phyloP scores from a whole-genome alignment of 23 tunicate genomes.

The Ciona savignyi region DNA sequence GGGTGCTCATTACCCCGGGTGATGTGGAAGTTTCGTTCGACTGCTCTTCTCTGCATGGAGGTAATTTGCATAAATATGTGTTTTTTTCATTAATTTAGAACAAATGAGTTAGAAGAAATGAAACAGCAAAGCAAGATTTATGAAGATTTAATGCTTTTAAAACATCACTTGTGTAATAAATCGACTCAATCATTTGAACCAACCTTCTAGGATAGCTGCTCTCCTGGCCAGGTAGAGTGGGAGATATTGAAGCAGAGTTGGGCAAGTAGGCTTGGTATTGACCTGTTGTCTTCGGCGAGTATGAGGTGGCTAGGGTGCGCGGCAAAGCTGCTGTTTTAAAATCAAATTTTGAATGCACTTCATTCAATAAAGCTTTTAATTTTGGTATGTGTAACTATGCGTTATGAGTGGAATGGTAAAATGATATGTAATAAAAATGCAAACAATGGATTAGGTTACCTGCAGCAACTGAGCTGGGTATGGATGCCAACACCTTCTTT shows the following conservation, averaged over 20 bases:
- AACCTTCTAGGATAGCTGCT: neutral
- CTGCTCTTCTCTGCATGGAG: neutral
- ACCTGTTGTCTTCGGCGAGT: neutral
- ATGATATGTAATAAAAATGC: no score
- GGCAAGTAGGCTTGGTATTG: neutral
- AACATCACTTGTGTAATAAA: no score
- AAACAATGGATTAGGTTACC: no score
- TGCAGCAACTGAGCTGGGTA: conserved; percentile 34
- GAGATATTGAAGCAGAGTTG: neutral
- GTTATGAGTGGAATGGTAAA: no score
- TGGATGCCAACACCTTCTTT: conserved; percentile 37
- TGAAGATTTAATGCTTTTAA: neutral
- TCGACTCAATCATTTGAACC: neutral
- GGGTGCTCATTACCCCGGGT: neutral
- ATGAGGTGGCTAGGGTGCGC: neutral
- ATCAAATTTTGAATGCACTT: neutral
- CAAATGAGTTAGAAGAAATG: no score
- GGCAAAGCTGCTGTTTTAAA: conserved; percentile 1
- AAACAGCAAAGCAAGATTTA: no score
- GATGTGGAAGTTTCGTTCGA: neutral
- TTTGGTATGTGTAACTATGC: no score
- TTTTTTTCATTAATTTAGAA: neutral
- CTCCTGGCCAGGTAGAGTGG: neutral
- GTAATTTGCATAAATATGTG: no score
- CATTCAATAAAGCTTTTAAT: neutral